These are phyloP conservation scores for Noctuana brunneofusca DNA, from an alignment of 2,888 invertebrate genomes.

Conservation along the genomic window DNA sequence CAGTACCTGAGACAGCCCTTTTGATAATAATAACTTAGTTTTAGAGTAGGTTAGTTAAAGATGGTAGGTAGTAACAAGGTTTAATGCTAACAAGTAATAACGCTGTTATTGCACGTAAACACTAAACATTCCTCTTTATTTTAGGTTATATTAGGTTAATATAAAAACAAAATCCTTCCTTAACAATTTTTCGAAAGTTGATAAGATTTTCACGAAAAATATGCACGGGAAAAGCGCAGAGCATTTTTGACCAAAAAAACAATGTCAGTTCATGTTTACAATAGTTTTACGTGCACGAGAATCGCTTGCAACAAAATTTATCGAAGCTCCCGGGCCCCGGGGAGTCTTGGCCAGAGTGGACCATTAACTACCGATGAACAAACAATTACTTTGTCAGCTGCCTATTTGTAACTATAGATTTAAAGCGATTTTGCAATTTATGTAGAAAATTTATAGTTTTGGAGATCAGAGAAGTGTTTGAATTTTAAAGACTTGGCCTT, in stretches of 20 bases:
- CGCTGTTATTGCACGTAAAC: background rate
- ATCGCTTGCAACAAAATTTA: constrained; percentile 11
- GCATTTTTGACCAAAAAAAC: constrained; percentile 6
- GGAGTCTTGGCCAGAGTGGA: constrained; percentile 14
- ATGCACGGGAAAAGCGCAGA: background rate
- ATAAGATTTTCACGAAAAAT: background rate
- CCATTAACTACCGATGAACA: constrained; percentile 24
- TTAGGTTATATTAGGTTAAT: too few relatives aligned
- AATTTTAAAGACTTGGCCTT: background rate
- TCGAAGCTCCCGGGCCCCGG: constrained; percentile 9
- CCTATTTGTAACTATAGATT: constrained; percentile 14
- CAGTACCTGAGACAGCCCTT: too few relatives aligned
- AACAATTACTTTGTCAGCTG: constrained; percentile 26
- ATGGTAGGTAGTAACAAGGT: too few relatives aligned
- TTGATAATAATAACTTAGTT: too few relatives aligned
- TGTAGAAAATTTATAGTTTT: background rate
- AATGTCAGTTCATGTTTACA: constrained; percentile 5
- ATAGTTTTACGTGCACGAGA: background rate
- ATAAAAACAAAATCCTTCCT: background rate
- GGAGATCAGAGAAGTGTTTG: background rate
- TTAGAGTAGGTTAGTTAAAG: too few relatives aligned
- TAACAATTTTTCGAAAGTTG: background rate
- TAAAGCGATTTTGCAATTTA: constrained; percentile 15
- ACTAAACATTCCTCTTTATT: background rate
- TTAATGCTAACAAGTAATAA: too few relatives aligned